Base-by-base conservation (phyloP, 2,113 vertebrate species). In the Beaufortia kweichowensis region DNA sequence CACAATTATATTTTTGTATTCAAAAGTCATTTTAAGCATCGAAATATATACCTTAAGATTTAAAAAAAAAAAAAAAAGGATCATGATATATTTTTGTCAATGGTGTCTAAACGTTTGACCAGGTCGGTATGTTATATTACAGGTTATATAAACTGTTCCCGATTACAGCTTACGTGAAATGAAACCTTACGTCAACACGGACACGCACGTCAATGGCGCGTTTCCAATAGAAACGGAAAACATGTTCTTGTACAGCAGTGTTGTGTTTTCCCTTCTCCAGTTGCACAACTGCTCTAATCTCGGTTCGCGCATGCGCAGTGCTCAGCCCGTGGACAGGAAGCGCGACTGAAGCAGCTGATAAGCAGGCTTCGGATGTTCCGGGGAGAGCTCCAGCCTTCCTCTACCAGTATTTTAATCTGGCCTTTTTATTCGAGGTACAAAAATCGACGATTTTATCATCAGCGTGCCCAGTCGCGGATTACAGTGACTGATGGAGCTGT, bases 261-360 rank as follows among this genome's bases (percentile, higher is more conserved):
- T 11, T 62, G 63, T 59, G 24, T 59, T 76, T 75, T 60, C 75
- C 75, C 4, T 14, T 56, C 48, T 9, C 17, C 68, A 67, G 67
- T 73, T 73, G 19, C 67, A 70, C 50, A 70, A 70, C 35, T 35
- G 28, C 48, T n/a, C n/a, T 61, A 24, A 61, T 75, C 65, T 75
- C 46, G 26, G 43, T 24, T 12, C 71, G 70, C 73, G 79, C 79
- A 50, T 81, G 79, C 77, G 61, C 76, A 48, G 48, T 56, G 6
- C 10, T 1, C 55, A 61, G 43, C 21, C 55, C 15, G 31, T 75
- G 72, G 67, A 67, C 82, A 84, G 82, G 82, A 84, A 84, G 79
- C 74, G 67, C 68, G 67, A 68, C 66, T 72, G 67, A 31, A 81
- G 82, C 82, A 81, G 82, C 82, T 84, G 82, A 84, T 84, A 81